A percentile compares a stretch with the other conserved stretches of the same genome.
phyloP scores from a whole-genome alignment of 1,140 invertebrate genomes.

The Anastatus disparis region DNA sequence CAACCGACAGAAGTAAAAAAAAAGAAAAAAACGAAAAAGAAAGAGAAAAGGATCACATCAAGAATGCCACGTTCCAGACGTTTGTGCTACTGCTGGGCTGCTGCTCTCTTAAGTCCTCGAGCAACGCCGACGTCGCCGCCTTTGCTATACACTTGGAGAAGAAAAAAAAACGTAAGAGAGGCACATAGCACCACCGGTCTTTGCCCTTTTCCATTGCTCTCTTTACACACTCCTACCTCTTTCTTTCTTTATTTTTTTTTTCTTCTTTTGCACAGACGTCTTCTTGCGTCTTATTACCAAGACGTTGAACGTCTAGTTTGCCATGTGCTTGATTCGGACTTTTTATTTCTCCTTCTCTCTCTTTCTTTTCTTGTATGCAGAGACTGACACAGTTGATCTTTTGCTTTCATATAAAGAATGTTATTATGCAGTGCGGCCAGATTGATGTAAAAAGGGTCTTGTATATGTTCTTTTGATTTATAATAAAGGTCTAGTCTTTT shows the following conservation, averaged over 20 bases:
- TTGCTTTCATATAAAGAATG: neutral
- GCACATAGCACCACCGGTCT: constrained; percentile 16
- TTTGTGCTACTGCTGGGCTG: neutral
- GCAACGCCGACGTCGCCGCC: neutral
- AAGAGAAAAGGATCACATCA: constrained; percentile 20
- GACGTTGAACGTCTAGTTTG: neutral
- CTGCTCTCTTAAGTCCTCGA: constrained; percentile 24
- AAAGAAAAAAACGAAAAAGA: neutral
- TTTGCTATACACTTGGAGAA: no score
- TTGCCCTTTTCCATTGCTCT: constrained; percentile 29
- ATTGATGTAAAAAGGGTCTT: neutral
- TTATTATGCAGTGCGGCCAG: no score
- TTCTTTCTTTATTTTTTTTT: neutral
- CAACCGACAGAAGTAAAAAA: neutral
- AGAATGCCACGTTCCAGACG: constrained; percentile 15
- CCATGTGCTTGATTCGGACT: neutral
- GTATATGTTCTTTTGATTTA: no score
- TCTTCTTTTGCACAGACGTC: neutral
- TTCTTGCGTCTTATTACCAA: constrained; percentile 8
- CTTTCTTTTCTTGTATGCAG: no score
- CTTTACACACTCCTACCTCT: neutral
- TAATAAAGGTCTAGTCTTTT: no score
- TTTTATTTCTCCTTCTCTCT: no score
- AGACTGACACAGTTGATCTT: neutral
- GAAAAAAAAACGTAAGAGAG: no score